A percentile compares a stretch with the other conserved stretches of the same genome.
Evolutionary conservation across 35 echinoderm and acorn worm genomes (phyloP).

Genomic region (Amphiura filiformis): DNA sequence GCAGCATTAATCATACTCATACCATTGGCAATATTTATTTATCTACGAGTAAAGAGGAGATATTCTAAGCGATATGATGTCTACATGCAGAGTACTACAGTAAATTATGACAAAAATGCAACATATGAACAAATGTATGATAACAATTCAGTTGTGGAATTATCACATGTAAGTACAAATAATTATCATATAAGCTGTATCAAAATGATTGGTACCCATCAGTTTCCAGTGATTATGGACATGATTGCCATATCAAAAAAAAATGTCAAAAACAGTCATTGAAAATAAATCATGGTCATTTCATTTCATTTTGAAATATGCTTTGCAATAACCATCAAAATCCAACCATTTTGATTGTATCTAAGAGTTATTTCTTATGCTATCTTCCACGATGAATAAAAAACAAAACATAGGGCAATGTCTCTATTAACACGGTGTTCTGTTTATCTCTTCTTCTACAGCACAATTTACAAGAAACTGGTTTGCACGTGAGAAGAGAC

Average conservation of each 20-base stretch:
- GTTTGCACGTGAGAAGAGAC: constrained; percentile 42
- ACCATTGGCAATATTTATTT: constrained; percentile 60
- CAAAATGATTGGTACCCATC: no score
- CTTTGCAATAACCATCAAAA: no score
- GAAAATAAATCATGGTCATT: not conserved
- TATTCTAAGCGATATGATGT: constrained; percentile 82
- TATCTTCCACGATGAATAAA: no score
- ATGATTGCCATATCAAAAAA: no score
- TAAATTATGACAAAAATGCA: constrained; percentile 72
- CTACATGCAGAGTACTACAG: constrained; percentile 74
- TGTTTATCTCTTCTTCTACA: no score
- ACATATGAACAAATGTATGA: constrained; percentile 78
- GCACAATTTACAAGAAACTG: constrained; percentile 20
- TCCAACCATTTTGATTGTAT: no score
- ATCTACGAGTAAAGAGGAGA: constrained; percentile 57
- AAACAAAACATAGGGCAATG: no score
- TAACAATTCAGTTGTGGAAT: not conserved
- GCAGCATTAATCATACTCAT: constrained; percentile 57
- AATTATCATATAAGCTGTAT: no score
- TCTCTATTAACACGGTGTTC: no score
- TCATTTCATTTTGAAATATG: no score
- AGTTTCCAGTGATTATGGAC: no score
- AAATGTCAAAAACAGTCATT: not conserved
- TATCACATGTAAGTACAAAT: not conserved
- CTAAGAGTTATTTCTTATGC: no score